Conservation (phyloP, 2,797 vertebrate species). For the Paguma larvata region DNA sequence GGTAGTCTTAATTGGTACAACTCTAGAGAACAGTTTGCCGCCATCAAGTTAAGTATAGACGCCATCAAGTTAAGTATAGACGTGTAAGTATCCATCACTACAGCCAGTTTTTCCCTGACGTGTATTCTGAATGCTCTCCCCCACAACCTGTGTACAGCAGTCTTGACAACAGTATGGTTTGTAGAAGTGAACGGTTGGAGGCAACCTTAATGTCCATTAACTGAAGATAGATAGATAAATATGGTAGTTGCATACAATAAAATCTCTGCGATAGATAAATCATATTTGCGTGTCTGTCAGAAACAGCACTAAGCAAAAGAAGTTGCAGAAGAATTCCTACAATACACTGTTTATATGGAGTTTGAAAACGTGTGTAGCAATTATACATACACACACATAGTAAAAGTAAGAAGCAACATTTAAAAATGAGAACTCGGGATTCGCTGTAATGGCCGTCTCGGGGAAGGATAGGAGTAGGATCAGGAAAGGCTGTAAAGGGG, state of each 20-base stretch:
- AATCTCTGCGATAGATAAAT: neutral
- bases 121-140: neutral
- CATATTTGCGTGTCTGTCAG: neutral
- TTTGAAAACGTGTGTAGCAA: slow-evolving; percentile 2
- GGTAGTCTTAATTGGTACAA: neutral
- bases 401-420: neutral
- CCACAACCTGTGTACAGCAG: neutral
- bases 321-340: neutral
- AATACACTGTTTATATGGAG: neutral
- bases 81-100: neutral
- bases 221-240: neutral
- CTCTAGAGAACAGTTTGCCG: neutral
- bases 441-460: neutral
- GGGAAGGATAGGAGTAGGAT: neutral
- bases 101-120: neutral
- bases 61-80: neutral
- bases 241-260: neutral
- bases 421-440: neutral
- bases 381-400: neutral
- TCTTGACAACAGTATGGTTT: neutral
- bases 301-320: neutral
- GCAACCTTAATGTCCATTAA: neutral
- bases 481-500: neutral
- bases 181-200: neutral
- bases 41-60: neutral